Percentiles rank a stretch among this genome's conserved stretches.
Conservation (phyloP, 2,113 vertebrate genomes). For the Phaethon lepturus region DNA sequence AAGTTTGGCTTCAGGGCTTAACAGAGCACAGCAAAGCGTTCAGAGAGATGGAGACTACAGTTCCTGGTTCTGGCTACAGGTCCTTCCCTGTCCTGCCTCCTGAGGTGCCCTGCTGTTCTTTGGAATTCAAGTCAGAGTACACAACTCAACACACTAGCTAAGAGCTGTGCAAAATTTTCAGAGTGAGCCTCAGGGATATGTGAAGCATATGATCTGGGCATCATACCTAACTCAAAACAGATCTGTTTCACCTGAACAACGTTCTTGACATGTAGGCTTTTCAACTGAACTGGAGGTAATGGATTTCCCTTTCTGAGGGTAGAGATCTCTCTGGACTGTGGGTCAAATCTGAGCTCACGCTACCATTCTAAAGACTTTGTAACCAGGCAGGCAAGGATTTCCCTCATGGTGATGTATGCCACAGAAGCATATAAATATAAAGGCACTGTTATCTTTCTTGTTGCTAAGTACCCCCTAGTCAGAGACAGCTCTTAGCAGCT, state of each 20-base stretch:
- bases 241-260: neutral
- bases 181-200: neutral
- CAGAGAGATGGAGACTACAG: neutral
- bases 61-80: neutral
- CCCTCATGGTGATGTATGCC: neutral
- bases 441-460: constrained; percentile 19
- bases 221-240: neutral
- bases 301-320: neutral
- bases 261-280: neutral
- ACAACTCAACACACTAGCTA: neutral
- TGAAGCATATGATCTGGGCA: neutral
- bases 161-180: neutral
- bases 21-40: neutral
- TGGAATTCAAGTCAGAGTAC: neutral
- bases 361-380: neutral
- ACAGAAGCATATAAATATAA: neutral
- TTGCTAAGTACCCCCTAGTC: constrained; percentile 32
- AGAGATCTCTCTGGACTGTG: neutral
- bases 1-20: neutral
- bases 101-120: neutral
- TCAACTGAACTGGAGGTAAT: neutral
- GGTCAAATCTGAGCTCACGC: neutral
- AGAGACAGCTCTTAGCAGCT: neutral
- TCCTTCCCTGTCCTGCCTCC: neutral
- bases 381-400: constrained; percentile 18